Evolutionary conservation across 2,797 vertebrate genomes (phyloP).

Genomic region (Denticeps clupeoides): DNA sequence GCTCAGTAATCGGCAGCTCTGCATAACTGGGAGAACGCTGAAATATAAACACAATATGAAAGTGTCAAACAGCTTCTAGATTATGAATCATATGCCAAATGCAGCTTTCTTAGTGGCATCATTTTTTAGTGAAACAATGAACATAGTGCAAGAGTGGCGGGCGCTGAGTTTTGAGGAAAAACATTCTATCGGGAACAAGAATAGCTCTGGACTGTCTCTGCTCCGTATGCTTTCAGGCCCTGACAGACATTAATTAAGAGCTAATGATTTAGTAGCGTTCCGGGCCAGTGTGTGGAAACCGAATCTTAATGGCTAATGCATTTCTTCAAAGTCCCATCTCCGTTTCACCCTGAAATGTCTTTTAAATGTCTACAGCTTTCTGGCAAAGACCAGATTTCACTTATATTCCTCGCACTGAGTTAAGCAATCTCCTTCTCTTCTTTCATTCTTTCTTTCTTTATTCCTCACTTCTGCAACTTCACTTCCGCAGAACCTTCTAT

Average conservation of each 20-base stretch:
- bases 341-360: conserved; percentile 37
- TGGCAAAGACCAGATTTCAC: conserved; percentile 31
- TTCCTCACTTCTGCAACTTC: too few species aligned
- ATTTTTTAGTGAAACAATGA: conserved; percentile 13
- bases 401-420: conserved; percentile 33
- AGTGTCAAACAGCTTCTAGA: too few species aligned
- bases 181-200: conserved; percentile 31
- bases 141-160: conserved; percentile 11
- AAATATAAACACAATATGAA: too few species aligned
- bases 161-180: conserved; percentile 17
- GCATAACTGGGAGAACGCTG: too few species aligned
- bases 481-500: too few species aligned
- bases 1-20: too few species aligned
- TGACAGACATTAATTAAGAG: conserved; percentile 68
- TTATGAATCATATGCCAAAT: too few species aligned
- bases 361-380: conserved; percentile 36
- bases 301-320: conserved; percentile 56
- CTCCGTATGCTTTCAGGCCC: conserved; percentile 41
- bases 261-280: conserved; percentile 65
- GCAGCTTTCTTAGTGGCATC: neutral
- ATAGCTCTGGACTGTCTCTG: conserved; percentile 58
- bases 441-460: neutral
- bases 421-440: conserved; percentile 20
- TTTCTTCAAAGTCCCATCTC: conserved; percentile 46
- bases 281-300: conserved; percentile 51